Conservation (phyloP, 2,797 vertebrate genomes). For the Mormyrus proboscirostris region DNA sequence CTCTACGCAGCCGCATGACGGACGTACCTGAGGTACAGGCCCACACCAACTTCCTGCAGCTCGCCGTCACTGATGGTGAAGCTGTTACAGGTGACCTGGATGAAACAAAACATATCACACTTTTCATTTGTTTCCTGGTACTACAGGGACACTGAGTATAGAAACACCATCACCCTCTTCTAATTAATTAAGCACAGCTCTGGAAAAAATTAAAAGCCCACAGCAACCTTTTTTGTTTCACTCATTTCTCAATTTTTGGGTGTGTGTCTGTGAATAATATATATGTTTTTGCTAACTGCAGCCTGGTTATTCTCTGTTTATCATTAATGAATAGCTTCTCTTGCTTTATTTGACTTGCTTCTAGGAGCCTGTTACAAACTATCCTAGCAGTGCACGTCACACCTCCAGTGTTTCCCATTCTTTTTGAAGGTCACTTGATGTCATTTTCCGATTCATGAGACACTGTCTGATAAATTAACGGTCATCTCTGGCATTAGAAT, state of each 20-base stretch:
- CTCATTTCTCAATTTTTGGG: neutral
- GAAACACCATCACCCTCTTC: neutral
- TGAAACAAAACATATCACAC: neutral
- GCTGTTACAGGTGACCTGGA: conserved; percentile 89
- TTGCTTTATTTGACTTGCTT: neutral
- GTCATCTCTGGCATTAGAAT: neutral
- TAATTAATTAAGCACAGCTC: neutral
- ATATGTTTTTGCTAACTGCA: neutral
- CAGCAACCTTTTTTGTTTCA: neutral
- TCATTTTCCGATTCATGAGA: neutral
- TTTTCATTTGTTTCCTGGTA: neutral
- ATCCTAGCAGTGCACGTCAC: neutral
- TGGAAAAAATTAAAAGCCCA: neutral
- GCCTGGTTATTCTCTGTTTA: neutral
- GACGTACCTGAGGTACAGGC: conserved; percentile 90
- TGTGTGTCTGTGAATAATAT: neutral
- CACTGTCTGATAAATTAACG: neutral
- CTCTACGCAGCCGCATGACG: neutral
- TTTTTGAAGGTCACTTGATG: neutral
- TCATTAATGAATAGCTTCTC: neutral
- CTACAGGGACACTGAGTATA: neutral
- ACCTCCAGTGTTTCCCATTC: neutral
- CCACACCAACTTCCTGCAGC: conserved; percentile 87
- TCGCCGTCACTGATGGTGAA: conserved; percentile 92
- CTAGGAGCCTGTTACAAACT: neutral